A percentile compares a stretch with the other conserved stretches of the same genome.
Evolutionary conservation across 2,888 invertebrate genomes (phyloP).

Genomic region (Leucoma salicis): DNA sequence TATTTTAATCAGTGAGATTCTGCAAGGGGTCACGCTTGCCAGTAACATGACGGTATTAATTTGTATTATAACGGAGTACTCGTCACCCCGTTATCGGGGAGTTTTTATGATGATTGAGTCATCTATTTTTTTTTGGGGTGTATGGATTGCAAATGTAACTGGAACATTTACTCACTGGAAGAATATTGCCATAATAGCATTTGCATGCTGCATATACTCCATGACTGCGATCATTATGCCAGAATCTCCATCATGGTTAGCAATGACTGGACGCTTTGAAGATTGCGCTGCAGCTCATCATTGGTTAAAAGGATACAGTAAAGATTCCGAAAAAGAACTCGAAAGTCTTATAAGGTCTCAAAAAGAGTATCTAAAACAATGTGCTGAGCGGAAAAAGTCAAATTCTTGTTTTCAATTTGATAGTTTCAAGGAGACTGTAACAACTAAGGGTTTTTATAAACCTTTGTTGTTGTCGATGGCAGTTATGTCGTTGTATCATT

Average conservation of each 20-base stretch:
- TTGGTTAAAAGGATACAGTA: constrained; percentile 41
- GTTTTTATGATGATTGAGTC: constrained; percentile 51
- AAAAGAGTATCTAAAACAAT: constrained; percentile 23
- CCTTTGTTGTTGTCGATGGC: constrained; percentile 37
- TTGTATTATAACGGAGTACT: constrained; percentile 48
- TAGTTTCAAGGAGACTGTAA: constrained; percentile 21
- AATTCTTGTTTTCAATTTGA: constrained; percentile 20
- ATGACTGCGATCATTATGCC: constrained; percentile 36
- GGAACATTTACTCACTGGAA: constrained; percentile 53
- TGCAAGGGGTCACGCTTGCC: constrained; percentile 45
- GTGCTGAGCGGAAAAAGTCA: constrained; percentile 13
- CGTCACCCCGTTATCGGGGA: constrained; percentile 49
- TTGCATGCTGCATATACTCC: constrained; percentile 32
- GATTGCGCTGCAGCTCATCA: constrained; percentile 36
- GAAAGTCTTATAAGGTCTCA: constrained; percentile 31
- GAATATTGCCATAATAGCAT: constrained; percentile 41
- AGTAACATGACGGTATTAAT: constrained; percentile 46
- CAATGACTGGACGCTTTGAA: constrained; percentile 35
- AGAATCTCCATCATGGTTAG: constrained; percentile 49
- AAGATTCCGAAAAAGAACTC: constrained; percentile 40
- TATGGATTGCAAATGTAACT: constrained; percentile 52
- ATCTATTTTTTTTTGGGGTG: constrained; percentile 50
- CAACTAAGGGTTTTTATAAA: constrained; percentile 39
- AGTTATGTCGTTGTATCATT: constrained; percentile 33
- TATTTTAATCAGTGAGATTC: constrained; percentile 42